Evolutionary conservation across 1,140 invertebrate species (phyloP), one percentile per base, ranked within the genome.

Genomic region (Pararge aegeria): DNA sequence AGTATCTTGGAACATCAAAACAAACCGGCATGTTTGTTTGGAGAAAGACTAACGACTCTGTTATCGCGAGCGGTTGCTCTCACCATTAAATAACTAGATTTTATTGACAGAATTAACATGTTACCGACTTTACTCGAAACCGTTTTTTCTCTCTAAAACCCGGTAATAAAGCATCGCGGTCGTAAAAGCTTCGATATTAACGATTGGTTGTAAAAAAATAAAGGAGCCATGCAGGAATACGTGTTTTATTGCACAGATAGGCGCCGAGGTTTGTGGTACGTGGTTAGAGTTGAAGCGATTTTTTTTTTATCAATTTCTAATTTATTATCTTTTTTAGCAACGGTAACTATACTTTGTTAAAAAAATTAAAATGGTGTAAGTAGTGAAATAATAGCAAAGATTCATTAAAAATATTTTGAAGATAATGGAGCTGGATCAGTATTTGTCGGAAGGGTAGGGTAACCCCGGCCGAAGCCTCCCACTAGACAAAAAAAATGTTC

Each of bases 201-300:
- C 79, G 78, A 81, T 78, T 75, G 77, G 74, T 68, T 75, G 71
- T 84, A 84, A 81, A 83, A 78, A 83, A 80, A 80, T 79, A 81
- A 79, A 81, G 77, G 64, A 84, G 79, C 77, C 58, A 52, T 60
- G 60, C 58, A 57, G 66, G 61, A 69, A 70, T 71, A 68, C 61
- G 64, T 74, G 72, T 79, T 83, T 83, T 81, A 83, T 81, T 73
- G 68, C 70, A 61, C 38, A 57, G 65, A 75, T 73, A 81, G 73
- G 75, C 80, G 75, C 78, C 80, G 70, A 63, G 57, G 55, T 64
- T 4, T 52, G 10, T 15, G 61, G 40, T 21, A 5, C 34, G 62
- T 65, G 44, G 24, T 15, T 49, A 24, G 48, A 54, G 37, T 27
- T 51, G 13, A 19, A 53, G 18, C 27, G 27, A 2, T 24, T 40